Base-by-base conservation (phyloP, 1,140 invertebrate genomes). In the Ceratina japonica region DNA sequence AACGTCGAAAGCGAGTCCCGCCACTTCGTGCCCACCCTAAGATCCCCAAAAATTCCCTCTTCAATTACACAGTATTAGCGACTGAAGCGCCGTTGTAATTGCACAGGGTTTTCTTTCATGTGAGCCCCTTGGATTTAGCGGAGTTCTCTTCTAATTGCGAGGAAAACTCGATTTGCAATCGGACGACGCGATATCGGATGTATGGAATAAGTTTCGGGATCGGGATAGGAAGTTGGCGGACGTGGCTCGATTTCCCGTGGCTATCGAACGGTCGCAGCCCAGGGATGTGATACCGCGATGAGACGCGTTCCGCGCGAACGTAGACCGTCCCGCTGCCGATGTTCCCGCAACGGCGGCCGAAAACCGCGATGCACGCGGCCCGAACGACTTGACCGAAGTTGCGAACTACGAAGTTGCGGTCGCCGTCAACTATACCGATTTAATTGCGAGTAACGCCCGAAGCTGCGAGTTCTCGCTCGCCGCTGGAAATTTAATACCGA, bases 311-410 rank as follows among this genome's bases (percentile, higher is more conserved):
- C 69, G 54, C 54, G 73, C 61, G 62, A 73, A 79, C 44, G 58
- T 18, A 59, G 54, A 56, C 54, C 15, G 10, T 18, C 15, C 54
- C 22, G 15, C 22, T 22, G n/a, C 37, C 37, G 37, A 44, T 44
- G 65, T n/a, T 31, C 24, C 37, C 65, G 56, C 54, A 51, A 44
- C 65, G 82, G 54, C 66, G 56, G 80, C 49, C 5, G 22, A 52
- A 74, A 73, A 78, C 69, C 69, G 10, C 76, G 76, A 51, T 20
- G 27, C 61, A 76, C 15, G 54, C 22, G n/a, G 59, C 18, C 24
- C 49, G 31, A 81, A 87, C 85, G 81, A 87, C 85, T 87, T 82
- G 81, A 51, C 58, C 78, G 12, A 84, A 87, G 81, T 87, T 86
- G 84, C 85, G 76, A 87, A 86, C 75, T 86, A 76, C 81, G 83